phyloP scores from a whole-genome alignment of 2,113 vertebrate genomes.

The Calidris pygmaea region DNA sequence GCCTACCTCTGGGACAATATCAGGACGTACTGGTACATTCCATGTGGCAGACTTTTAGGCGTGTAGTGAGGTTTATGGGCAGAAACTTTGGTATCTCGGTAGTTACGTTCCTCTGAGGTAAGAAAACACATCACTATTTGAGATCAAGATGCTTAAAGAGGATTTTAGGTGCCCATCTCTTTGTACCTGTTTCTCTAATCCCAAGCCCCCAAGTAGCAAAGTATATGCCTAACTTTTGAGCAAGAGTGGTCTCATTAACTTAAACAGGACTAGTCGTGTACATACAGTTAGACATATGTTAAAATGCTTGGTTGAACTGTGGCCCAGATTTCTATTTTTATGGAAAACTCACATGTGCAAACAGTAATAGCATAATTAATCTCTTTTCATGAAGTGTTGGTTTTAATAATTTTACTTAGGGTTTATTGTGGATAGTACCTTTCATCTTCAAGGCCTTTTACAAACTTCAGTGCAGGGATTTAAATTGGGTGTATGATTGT shows the following conservation, averaged over 20 bases:
- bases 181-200: neutral
- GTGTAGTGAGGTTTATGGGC: neutral
- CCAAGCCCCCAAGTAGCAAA: neutral
- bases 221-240: neutral
- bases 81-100: neutral
- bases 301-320: constrained; percentile 34
- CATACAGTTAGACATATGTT: neutral
- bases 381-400: constrained; percentile 44
- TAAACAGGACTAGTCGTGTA: neutral
- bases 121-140: accelerated
- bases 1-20: too few relatives aligned
- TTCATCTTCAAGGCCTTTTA: constrained; percentile 43
- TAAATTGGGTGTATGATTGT: neutral
- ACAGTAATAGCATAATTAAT: constrained; percentile 54
- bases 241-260: neutral
- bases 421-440: constrained; percentile 1
- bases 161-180: neutral
- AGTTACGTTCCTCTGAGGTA: neutral
- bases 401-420: constrained; percentile 49
- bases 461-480: neutral
- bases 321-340: constrained; percentile 30
- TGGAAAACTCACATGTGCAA: constrained; percentile 55
- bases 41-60: neutral
- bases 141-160: neutral
- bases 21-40: neutral